A percentile compares a stretch with the other conserved stretches of the same genome.
Evolutionary conservation across 2,888 invertebrate genomes (phyloP).

Genomic region (Blastobasis lacticolella): DNA sequence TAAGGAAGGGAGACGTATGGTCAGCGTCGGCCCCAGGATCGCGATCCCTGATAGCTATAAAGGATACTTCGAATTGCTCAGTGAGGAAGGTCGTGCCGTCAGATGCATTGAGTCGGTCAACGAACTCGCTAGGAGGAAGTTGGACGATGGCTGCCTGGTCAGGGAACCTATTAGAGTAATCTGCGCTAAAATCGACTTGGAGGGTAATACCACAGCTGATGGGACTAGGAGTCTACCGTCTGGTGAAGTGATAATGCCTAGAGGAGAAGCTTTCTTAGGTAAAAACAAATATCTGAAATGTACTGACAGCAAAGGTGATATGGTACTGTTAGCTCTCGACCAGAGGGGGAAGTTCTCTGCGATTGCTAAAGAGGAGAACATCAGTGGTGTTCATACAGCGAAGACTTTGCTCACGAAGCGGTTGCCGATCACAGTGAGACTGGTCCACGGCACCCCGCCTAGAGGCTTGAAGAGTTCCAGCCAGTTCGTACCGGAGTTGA

Average conservation of each 20-base stretch:
- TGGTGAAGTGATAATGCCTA: constrained; percentile 88
- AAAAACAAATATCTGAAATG: constrained; percentile 90
- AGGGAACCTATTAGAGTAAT: constrained; percentile 84
- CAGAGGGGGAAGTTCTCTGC: constrained; percentile 94
- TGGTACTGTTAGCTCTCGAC: constrained; percentile 86
- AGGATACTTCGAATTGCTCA: constrained; percentile 94
- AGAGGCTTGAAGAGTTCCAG: constrained; percentile 86
- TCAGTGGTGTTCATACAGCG: constrained; percentile 95
- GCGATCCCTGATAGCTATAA: constrained; percentile 93
- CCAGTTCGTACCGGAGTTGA: constrained; percentile 88
- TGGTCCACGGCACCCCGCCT: constrained; percentile 93
- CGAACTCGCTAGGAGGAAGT: constrained; percentile 84
- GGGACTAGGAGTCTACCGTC: constrained; percentile 84
- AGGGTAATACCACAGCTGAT: constrained; percentile 78
- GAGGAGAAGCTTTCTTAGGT: constrained; percentile 79
- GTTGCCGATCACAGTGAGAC: constrained; percentile 91
- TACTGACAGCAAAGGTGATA: constrained; percentile 88
- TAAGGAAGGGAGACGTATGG: constrained; percentile 88
- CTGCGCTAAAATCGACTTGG: constrained; percentile 75
- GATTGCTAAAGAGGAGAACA: constrained; percentile 93
- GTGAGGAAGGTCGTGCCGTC: constrained; percentile 94
- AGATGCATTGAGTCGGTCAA: constrained; percentile 91
- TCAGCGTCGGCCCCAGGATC: constrained; percentile 86
- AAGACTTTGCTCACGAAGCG: constrained; percentile 91
- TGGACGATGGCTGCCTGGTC: constrained; percentile 84